A percentile compares a stretch with the other conserved stretches of the same genome.
phyloP scores from a whole-genome alignment of 2,113 vertebrate species.

The Puma concolor region DNA sequence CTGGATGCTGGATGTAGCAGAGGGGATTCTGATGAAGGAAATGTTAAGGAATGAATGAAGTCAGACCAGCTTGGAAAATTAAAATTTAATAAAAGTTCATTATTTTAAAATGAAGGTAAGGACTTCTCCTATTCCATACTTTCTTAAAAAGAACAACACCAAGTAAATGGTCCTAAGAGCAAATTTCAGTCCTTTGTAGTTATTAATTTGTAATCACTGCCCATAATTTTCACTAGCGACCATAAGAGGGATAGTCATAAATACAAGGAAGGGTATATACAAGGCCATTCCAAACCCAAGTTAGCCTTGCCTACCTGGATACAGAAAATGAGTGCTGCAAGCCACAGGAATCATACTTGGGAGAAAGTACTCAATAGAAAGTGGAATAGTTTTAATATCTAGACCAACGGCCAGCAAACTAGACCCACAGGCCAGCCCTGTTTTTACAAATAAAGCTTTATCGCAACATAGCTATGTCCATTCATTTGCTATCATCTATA shows the following conservation, averaged over 20 bases:
- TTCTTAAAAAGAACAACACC: neutral
- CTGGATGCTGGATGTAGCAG: neutral
- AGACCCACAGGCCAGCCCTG: neutral
- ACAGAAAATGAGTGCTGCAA: neutral
- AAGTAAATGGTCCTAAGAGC: neutral
- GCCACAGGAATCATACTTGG: neutral
- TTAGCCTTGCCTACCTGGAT: neutral
- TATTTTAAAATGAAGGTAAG: neutral
- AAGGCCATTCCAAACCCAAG: neutral
- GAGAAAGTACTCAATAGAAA: neutral
- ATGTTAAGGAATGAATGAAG: neutral
- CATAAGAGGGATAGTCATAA: neutral
- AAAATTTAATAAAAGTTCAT: neutral
- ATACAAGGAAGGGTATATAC: neutral
- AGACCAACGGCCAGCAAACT: neutral
- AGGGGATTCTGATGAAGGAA: neutral
- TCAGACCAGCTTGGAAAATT: neutral
- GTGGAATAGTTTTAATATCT: neutral
- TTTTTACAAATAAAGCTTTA: neutral
- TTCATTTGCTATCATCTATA: neutral
- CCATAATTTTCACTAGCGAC: conserved; percentile 5
- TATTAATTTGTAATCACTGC: neutral
- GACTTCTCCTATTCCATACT: neutral
- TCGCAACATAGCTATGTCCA: neutral
- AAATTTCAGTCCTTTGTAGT: neutral